Conservation (phyloP, 2,888 invertebrate species). For the Drosophila multiciliata region DNA sequence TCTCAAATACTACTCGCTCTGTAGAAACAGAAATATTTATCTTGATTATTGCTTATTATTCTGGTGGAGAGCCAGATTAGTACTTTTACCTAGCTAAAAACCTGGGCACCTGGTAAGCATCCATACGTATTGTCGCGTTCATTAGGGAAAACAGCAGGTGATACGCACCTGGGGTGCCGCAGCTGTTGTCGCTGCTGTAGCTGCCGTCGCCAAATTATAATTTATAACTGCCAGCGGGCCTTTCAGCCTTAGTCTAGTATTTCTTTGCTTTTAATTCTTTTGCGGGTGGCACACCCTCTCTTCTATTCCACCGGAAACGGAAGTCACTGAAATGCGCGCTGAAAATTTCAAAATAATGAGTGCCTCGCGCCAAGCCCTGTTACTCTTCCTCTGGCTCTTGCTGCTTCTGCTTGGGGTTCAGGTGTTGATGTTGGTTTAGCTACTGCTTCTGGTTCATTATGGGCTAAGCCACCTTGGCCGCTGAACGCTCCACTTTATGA, state of each 20-base stretch:
- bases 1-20: constrained; percentile 13
- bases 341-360: constrained; percentile 83
- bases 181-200: constrained; percentile 42
- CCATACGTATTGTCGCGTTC: constrained; percentile 65
- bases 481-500: constrained; percentile 53
- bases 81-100: constrained; percentile 29
- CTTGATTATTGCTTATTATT: constrained; percentile 35
- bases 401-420: constrained; percentile 2
- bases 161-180: constrained; percentile 64
- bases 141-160: constrained; percentile 79
- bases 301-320: constrained; percentile 69
- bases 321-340: constrained; percentile 82
- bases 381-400: background rate
- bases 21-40: constrained; percentile 15
- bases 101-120: constrained; percentile 4
- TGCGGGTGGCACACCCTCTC: constrained; percentile 43
- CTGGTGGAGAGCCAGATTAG: constrained; percentile 43
- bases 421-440: constrained; percentile 1
- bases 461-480: constrained; percentile 46
- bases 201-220: constrained; percentile 70
- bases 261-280: constrained; percentile 73
- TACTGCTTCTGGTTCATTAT: constrained; percentile 5
- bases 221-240: constrained; percentile 71
- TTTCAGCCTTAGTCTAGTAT: constrained; percentile 49
- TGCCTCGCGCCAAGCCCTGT: constrained; percentile 44